A percentile compares a stretch with the other conserved stretches of the same genome.
Conservation (phyloP, 2,888 invertebrate species). For the Drosophila stalkeri region DNA sequence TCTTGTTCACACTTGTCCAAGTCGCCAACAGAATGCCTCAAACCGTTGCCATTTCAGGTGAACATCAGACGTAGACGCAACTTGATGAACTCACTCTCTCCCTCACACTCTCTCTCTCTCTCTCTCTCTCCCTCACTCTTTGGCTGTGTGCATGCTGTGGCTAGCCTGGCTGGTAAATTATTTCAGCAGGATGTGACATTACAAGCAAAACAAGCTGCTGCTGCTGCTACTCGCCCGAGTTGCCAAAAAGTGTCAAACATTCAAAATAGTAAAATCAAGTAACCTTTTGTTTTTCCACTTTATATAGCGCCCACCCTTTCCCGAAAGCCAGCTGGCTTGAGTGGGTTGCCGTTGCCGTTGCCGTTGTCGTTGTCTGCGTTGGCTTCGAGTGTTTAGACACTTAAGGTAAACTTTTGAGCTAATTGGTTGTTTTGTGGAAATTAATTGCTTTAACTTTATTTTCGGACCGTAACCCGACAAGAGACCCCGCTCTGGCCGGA, state of each 20-base stretch:
- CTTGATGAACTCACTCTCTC: slow-evolving; percentile 47
- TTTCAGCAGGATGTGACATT: slow-evolving; percentile 80
- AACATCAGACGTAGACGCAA: slow-evolving; percentile 28
- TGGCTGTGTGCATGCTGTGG: slow-evolving; percentile 34
- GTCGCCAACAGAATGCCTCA: slow-evolving; percentile 45
- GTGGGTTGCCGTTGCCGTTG: neutral
- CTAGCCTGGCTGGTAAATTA: slow-evolving; percentile 66
- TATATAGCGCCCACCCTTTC: slow-evolving; percentile 20
- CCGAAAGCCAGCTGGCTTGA: neutral
- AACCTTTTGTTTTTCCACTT: slow-evolving; percentile 80
- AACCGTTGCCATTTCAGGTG: slow-evolving; percentile 30
- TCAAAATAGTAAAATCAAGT: slow-evolving; percentile 85
- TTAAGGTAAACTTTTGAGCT: slow-evolving; percentile 84
- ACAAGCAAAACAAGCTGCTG: slow-evolving; percentile 78
- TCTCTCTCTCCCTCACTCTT: neutral
- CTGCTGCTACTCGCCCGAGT: slow-evolving; percentile 61
- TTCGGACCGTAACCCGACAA: slow-evolving; percentile 43
- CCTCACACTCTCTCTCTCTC: slow-evolving; percentile 1
- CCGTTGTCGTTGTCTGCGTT: slow-evolving; percentile 26
- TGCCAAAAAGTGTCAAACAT: slow-evolving; percentile 84
- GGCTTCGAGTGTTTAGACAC: slow-evolving; percentile 82
- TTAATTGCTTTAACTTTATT: slow-evolving; percentile 85
- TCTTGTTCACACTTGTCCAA: slow-evolving; percentile 84
- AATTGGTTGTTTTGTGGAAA: slow-evolving; percentile 85
- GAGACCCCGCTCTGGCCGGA: neutral